Evolutionary conservation across 2,113 vertebrate species (phyloP), one percentile per base, ranked within the genome.

Genomic region (Heterocephalus glaber): DNA sequence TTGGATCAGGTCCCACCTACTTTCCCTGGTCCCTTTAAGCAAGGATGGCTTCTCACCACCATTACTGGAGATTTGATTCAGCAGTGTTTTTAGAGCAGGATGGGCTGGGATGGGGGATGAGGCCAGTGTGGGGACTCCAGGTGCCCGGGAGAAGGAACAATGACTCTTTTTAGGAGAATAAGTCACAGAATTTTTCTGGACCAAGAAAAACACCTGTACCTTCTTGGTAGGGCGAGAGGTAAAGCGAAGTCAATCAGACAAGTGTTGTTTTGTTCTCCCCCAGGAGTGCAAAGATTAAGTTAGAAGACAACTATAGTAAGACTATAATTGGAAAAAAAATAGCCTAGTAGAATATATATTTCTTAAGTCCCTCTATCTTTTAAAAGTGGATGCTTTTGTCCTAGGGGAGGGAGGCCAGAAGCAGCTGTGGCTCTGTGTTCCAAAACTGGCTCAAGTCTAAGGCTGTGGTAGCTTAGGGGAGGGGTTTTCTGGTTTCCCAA

Each of bases 261-360:
- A 44, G 5, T 65, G 28, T 58, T 19, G 3, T 2, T 10, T 20
- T 35, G 4, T 17, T 1, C 24, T 20, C 2, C 22, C 30, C 7
- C 8, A 85, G 26, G 58, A 95, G 83, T 47, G 41, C 17, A 87
- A 81, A 77, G 24, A 38, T 49, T 63, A 89, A 58, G 17, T 61
- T 63, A 72, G 26, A 74, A 41, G 58, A 76, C 12, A 72, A 61
- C 74, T 41, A 26, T 14, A 76, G 33, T 26, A 41, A 16, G 63
- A 30, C n/a, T 33, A 35, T 10, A 60, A 79, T 90, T 72, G 38
- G 33, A 5, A 20, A 35, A 20, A 35, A 44, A 82, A 65, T n/a
- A 66, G 35, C 52, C 52, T 56, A 54, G 16, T 24, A 54, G 20
- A 83, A 38, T 84, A 49, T 33, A 84, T 44, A 89, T 56, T 47